These are phyloP conservation scores for Oryzias melastigma DNA, from an alignment of 2,113 vertebrate genomes.

Conservation along the genomic window DNA sequence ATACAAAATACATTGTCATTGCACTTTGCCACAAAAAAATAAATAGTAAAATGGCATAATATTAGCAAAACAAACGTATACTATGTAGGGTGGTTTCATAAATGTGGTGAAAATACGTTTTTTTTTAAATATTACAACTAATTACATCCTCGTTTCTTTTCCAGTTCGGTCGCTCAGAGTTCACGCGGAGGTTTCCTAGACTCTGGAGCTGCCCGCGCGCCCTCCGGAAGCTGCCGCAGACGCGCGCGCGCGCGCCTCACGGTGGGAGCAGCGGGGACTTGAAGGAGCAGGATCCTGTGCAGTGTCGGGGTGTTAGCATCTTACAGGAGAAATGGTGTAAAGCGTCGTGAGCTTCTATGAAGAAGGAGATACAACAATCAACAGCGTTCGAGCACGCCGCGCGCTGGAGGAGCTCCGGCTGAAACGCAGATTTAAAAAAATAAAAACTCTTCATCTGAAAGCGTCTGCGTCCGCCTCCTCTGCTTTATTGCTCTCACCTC, in stretches of 20 bases:
- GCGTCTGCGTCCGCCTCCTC: conserved; percentile 3
- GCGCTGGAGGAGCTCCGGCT: neutral
- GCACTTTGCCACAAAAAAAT: conserved; percentile 91
- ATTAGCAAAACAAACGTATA: conserved; percentile 65
- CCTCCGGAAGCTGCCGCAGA: conserved; percentile 11
- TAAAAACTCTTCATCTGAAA: no score
- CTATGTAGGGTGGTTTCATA: conserved; percentile 57
- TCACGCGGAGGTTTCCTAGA: conserved; percentile 18
- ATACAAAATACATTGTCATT: conserved; percentile 88
- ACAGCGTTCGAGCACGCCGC: conserved; percentile 24
- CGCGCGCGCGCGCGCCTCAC: conserved; percentile 57
- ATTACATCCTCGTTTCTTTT: conserved; percentile 57
- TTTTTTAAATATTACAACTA: conserved; percentile 52
- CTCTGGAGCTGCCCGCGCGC: neutral
- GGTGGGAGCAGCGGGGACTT: conserved; percentile 91
- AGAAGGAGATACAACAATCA: conserved; percentile 69
- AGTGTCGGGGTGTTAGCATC: conserved; percentile 95
- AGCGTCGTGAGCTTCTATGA: conserved; percentile 91
- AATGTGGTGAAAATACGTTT: conserved; percentile 53
- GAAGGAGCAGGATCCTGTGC: conserved; percentile 92
- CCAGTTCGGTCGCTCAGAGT: conserved; percentile 15
- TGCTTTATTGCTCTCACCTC: conserved; percentile 82
- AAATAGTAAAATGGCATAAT: conserved; percentile 71
- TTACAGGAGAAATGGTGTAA: conserved; percentile 96
- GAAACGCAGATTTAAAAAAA: neutral